These are phyloP conservation scores for Magallana nippona DNA, from an alignment of 2,888 invertebrate species.

Conservation along the genomic window DNA sequence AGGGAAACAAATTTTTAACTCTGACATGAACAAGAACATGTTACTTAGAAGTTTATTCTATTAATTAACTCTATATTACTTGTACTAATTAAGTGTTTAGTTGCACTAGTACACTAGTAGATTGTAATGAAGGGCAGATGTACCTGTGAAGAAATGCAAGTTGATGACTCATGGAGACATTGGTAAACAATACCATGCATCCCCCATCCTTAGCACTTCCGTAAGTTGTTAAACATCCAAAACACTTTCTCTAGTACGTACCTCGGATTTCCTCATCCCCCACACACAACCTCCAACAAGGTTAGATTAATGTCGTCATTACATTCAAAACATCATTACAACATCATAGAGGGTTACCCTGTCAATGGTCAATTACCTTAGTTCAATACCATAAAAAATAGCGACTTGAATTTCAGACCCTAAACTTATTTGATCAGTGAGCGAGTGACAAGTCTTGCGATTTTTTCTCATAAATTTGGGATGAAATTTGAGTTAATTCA, in stretches of 20 bases:
- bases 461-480: constrained; percentile 21
- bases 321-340: not conserved
- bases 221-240: not conserved
- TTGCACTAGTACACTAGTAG: not conserved
- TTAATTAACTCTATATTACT: not conserved
- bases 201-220: constrained; percentile 1
- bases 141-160: not conserved
- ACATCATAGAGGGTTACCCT: not conserved
- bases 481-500: constrained; percentile 33
- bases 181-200: not conserved
- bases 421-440: constrained; percentile 17
- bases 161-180: not conserved
- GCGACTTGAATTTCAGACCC: not conserved
- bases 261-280: constrained; percentile 10
- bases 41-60: too few relatives aligned
- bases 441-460: constrained; percentile 27
- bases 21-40: too few relatives aligned
- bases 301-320: not conserved
- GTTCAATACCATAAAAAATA: constrained; percentile 25
- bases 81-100: not conserved
- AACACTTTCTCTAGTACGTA: constrained; percentile 19
- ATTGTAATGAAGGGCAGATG: not conserved
- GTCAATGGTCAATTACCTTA: constrained; percentile 22
- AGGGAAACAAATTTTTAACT: too few relatives aligned
- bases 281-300: not conserved